A percentile compares a stretch with the other conserved stretches of the same genome.
Conservation (phyloP, 1,140 invertebrate species). For the Hylyphantes graminicola region DNA sequence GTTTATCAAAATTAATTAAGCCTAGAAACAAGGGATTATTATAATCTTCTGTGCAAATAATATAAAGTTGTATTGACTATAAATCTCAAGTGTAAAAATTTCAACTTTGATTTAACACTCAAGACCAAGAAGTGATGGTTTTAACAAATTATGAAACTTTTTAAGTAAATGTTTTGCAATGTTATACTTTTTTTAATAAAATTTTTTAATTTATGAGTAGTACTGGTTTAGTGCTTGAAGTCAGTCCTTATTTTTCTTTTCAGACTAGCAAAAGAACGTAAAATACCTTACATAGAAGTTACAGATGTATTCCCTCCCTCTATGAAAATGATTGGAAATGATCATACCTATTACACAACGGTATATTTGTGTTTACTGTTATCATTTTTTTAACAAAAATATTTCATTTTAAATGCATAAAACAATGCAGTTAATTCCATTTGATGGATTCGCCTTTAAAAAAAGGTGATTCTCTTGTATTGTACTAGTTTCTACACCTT, state of each 20-base stretch:
- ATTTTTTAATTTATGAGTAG: too few species aligned
- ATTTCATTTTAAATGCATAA: not conserved
- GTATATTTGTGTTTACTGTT: not conserved
- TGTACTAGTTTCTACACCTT: not conserved
- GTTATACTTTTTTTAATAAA: too few species aligned
- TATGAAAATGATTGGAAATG: not conserved
- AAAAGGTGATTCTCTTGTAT: not conserved
- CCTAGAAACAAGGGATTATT: too few species aligned
- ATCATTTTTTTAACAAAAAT: not conserved
- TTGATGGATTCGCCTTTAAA: not conserved
- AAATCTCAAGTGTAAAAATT: too few species aligned
- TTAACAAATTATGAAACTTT: too few species aligned
- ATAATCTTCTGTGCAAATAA: too few species aligned
- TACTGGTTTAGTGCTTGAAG: not conserved
- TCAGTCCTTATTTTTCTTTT: not conserved
- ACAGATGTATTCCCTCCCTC: not conserved
- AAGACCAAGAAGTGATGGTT: too few species aligned
- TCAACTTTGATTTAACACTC: too few species aligned
- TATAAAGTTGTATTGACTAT: too few species aligned
- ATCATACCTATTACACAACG: not conserved
- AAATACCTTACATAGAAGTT: constrained; percentile 22
- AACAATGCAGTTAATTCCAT: not conserved
- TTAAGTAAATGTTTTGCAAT: too few species aligned
- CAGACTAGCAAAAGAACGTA: constrained; percentile 14
- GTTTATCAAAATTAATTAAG: too few species aligned